Evolutionary conservation across 2,113 vertebrate species (phyloP).

Genomic region (Triplophysa siluroides): DNA sequence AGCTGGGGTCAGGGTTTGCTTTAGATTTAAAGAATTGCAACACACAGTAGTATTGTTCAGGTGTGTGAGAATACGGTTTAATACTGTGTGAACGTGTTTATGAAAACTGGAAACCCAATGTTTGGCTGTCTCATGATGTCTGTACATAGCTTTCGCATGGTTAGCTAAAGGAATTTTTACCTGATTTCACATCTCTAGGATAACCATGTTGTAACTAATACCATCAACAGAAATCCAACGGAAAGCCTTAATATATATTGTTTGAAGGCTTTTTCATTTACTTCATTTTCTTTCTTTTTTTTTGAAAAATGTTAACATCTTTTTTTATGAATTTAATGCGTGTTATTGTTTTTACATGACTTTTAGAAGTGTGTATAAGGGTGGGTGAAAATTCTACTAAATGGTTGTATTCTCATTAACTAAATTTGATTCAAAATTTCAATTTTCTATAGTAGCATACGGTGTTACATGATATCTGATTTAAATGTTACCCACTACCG

Average conservation of each 20-base stretch:
- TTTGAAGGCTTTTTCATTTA: slow-evolving; percentile 53
- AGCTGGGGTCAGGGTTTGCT: slow-evolving; percentile 2
- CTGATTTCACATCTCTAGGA: slow-evolving; percentile 27
- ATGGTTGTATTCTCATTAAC: slow-evolving; percentile 58
- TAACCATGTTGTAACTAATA: slow-evolving; percentile 34
- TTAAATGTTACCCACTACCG: slow-evolving; percentile 15
- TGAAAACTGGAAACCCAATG: slow-evolving; percentile 27
- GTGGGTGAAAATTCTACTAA: slow-evolving; percentile 26
- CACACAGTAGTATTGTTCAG: background rate
- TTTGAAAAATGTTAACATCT: slow-evolving; percentile 61
- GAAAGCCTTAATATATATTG: slow-evolving; percentile 7
- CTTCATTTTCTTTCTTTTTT: slow-evolving; percentile 67
- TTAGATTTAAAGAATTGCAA: slow-evolving; percentile 29
- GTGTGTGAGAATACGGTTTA: background rate
- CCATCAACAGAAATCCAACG: slow-evolving; percentile 1
- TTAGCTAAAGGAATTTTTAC: slow-evolving; percentile 30
- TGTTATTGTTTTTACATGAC: slow-evolving; percentile 55
- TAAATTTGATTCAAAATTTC: slow-evolving; percentile 36
- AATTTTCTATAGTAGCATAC: slow-evolving; percentile 36
- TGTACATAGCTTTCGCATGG: slow-evolving; percentile 43
- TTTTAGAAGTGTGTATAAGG: slow-evolving; percentile 58
- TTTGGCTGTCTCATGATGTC: slow-evolving; percentile 38
- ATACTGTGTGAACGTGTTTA: slow-evolving; percentile 7
- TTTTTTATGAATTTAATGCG: slow-evolving; percentile 62
- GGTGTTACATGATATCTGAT: slow-evolving; percentile 21